These are phyloP conservation scores for Enteromius argenteus DNA, from an alignment of 2,797 vertebrate genomes.

Conservation along the genomic window DNA sequence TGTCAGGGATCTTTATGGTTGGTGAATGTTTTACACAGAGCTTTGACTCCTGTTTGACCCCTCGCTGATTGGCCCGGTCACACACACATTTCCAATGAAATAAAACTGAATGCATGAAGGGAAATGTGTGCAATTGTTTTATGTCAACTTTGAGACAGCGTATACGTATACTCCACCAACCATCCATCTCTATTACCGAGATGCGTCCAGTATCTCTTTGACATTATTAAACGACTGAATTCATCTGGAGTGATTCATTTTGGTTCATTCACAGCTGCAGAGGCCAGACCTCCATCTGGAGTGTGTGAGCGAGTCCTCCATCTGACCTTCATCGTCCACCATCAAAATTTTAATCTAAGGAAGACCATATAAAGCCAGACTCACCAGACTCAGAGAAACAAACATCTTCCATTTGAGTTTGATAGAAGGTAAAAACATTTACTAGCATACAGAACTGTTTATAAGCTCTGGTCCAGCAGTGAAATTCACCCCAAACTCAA, in stretches of 20 bases:
- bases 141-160: neutral
- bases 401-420: slow-evolving; percentile 19
- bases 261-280: slow-evolving; percentile 47
- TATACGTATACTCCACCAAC: neutral
- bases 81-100: slow-evolving; percentile 1
- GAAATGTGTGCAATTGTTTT: slow-evolving; percentile 9
- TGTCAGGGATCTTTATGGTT: slow-evolving; percentile 43
- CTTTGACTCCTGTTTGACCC: slow-evolving; percentile 43
- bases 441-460: neutral
- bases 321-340: slow-evolving; percentile 44
- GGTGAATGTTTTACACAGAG: slow-evolving; percentile 46
- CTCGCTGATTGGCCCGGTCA: slow-evolving; percentile 43
- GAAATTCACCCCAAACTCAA: neutral
- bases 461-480: neutral
- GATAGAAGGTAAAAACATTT: slow-evolving; percentile 18
- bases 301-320: slow-evolving; percentile 39
- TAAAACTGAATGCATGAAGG: neutral
- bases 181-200: neutral
- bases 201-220: slow-evolving; percentile 1
- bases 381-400: slow-evolving; percentile 47
- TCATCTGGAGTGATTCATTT: slow-evolving; percentile 48
- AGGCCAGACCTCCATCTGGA: slow-evolving; percentile 64
- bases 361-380: slow-evolving; percentile 35
- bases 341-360: slow-evolving; percentile 51
- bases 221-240: slow-evolving; percentile 30